Evolutionary conservation across 2,797 vertebrate genomes (phyloP), one percentile per base, ranked within the genome.

Genomic region (Esox masquinongy): DNA sequence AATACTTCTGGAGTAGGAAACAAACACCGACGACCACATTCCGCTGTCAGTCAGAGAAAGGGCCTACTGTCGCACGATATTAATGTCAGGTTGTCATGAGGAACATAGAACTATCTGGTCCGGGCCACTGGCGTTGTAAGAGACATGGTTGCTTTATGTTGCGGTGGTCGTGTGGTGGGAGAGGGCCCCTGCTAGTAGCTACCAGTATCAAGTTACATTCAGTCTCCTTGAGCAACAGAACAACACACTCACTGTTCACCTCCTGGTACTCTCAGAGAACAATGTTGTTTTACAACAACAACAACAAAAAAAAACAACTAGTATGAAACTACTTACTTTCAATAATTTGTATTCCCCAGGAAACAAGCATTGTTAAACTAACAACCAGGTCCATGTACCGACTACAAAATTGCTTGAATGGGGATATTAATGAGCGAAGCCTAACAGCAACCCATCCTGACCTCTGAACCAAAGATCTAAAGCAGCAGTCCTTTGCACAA

Each of bases 201-300:
- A 71, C 53, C 11, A 84, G 92, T 88, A 89, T 94, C 92, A 84
- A 82, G 88, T 94, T 94, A 91, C 92, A 89, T 89, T 91, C 90
- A 88, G 91, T 93, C 92, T 94, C 92, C 92, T 92, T 92, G 92
- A 90, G 91, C 92, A 92, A 91, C 90, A 92, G 89, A 92, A 93
- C 4, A 53, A 53, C 51, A 53, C 3, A 22, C 22, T 22, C 53
- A 59, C 24, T 47, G 43, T 59, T 11, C n/a, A 24, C 17, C 4
- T 12, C n/a, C 0, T 3, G 3, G 8, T 22, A 22, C 12, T 11
- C 8, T 24, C 53, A 22, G 9, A 24, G 19, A 9, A 12, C 8
- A 59, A 22, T 59, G 53, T 24, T 22, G 43, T 47, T 47, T 47
- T 14, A 47, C 43, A 14, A 47, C 43, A 47, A 47, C 12, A 47